Percentiles rank a stretch among this genome's conserved stretches.
phyloP scores from a whole-genome alignment of 2,797 vertebrate species.

The Alauda arvensis region DNA sequence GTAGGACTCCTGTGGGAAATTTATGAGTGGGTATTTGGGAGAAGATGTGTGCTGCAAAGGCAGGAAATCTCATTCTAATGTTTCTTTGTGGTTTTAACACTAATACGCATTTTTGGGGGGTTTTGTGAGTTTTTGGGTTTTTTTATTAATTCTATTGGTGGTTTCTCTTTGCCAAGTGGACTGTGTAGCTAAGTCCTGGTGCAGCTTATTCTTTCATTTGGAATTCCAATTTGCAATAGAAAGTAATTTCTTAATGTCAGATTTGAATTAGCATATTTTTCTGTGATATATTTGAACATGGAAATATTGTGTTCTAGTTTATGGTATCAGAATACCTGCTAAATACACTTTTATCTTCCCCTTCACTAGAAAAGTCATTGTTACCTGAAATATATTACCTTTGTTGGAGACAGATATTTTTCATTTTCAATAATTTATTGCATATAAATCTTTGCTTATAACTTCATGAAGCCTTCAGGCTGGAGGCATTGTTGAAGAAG shows the following conservation, averaged over 20 bases:
- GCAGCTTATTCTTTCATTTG: conserved; percentile 43
- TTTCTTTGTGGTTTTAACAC: background rate
- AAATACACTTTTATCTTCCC: conserved; percentile 57
- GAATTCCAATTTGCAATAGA: conserved; percentile 19
- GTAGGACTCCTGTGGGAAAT: background rate
- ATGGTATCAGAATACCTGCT: conserved; percentile 38
- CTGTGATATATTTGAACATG: conserved; percentile 41
- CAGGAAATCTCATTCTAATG: background rate
- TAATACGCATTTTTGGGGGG: rapidly evolving
- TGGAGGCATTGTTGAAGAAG: conserved; percentile 60
- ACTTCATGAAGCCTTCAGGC: conserved; percentile 66
- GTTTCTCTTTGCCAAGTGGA: conserved; percentile 8
- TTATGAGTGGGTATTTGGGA: background rate
- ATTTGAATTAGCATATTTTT: conserved; percentile 13
- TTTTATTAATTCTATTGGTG: background rate
- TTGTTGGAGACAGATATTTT: conserved; percentile 55
- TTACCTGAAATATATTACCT: conserved; percentile 58
- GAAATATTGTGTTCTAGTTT: conserved; percentile 55
- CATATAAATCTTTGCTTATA: conserved; percentile 70
- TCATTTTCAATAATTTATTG: conserved; percentile 68
- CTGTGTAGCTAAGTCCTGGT: background rate
- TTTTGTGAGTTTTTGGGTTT: rapidly evolving
- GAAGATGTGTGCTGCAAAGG: background rate
- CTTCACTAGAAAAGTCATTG: conserved; percentile 46
- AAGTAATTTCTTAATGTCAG: conserved; percentile 44